Evolutionary conservation across 37 sponge, comb jelly and placozoan genomes (phyloP).

Genomic region (Beroe forskalii): DNA sequence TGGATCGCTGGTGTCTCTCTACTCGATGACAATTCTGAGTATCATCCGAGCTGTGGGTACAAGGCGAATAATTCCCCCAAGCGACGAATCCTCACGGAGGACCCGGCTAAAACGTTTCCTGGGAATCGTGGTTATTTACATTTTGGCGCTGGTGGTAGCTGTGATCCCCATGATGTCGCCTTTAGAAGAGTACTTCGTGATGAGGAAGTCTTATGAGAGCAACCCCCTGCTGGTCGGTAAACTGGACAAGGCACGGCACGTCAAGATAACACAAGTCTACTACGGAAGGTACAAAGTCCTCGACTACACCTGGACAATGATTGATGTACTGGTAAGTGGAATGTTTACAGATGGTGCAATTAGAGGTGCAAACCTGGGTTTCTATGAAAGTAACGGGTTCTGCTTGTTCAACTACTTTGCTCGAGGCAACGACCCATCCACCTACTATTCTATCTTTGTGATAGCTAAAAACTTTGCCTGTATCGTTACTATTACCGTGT

Average conservation of each 20-base stretch:
- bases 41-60: not conserved
- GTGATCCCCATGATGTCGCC: not conserved
- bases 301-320: not conserved
- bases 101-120: not conserved
- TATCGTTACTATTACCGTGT: not conserved
- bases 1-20: conserved; percentile 6
- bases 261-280: not conserved
- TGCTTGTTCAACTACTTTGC: not conserved
- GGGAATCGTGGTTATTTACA: not conserved
- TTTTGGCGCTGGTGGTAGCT: not conserved
- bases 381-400: not conserved
- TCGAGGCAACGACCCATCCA: not conserved
- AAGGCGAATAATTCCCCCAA: not conserved
- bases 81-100: not conserved
- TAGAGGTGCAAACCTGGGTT: not conserved
- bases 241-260: not conserved
- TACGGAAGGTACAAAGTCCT: not conserved
- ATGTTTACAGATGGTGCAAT: not conserved
- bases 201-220: not conserved
- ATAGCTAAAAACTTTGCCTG: too few relatives aligned
- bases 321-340: not conserved
- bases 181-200: not conserved
- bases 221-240: not conserved
- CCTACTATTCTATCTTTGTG: too few relatives aligned
- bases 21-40: conserved; percentile 24